phyloP scores from a whole-genome alignment of 1,140 invertebrate genomes.

The Halictus rubicundus region DNA sequence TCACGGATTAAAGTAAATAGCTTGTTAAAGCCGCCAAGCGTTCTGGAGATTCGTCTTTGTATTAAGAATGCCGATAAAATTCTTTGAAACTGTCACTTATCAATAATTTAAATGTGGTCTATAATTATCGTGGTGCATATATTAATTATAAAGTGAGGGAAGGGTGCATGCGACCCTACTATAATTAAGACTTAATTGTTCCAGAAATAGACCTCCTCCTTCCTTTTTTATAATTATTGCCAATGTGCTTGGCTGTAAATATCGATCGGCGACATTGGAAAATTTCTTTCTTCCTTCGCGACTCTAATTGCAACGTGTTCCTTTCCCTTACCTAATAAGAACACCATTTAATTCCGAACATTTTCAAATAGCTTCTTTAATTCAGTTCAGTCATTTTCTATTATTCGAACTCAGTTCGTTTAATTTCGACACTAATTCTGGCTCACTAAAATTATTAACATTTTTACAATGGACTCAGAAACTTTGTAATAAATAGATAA shows the following conservation, averaged over 20 bases:
- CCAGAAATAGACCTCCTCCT: neutral
- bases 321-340: too few species aligned
- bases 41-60: slow-evolving; percentile 18
- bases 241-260: neutral
- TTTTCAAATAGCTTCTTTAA: too few species aligned
- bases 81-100: slow-evolving; percentile 7
- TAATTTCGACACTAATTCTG: too few species aligned
- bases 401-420: too few species aligned
- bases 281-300: neutral
- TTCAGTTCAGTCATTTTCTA: too few species aligned
- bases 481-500: too few species aligned
- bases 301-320: too few species aligned
- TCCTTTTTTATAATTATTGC: neutral
- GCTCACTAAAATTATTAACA: too few species aligned
- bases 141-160: neutral
- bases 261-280: neutral
- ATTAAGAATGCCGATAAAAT: slow-evolving; percentile 8
- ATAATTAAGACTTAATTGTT: neutral
- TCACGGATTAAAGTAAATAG: slow-evolving; percentile 31
- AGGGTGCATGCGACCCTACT: neutral
- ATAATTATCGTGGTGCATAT: slow-evolving; percentile 9
- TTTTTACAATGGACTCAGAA: too few species aligned
- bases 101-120: slow-evolving; percentile 27
- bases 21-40: slow-evolving; percentile 36
- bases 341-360: too few species aligned